Evolutionary conservation across 2,797 vertebrate genomes (phyloP).

Genomic region (Typhlichthys subterraneus): DNA sequence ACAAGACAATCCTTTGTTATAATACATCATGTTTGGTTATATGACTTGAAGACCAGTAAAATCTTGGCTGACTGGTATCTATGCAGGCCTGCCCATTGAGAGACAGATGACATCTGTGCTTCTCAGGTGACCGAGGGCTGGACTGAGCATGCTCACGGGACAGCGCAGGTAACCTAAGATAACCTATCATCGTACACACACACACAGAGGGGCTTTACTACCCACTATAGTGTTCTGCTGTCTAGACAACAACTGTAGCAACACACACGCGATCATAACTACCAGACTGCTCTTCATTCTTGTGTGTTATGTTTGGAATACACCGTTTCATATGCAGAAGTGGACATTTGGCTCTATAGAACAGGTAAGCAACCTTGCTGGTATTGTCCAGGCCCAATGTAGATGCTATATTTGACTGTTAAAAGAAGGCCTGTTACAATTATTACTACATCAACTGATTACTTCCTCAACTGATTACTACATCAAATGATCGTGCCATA

Average conservation of each 20-base stretch:
- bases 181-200: neutral
- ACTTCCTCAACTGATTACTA: too few relatives aligned
- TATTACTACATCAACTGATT: too few relatives aligned
- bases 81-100: constrained; percentile 1
- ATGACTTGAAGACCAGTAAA: neutral
- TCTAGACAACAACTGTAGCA: neutral
- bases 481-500: too few relatives aligned
- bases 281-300: neutral
- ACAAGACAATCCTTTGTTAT: too few relatives aligned
- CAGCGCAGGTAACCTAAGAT: constrained; percentile 52
- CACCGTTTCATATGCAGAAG: neutral
- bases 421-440: neutral
- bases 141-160: constrained; percentile 62
- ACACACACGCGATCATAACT: neutral
- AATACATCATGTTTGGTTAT: too few relatives aligned
- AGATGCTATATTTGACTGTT: too few relatives aligned
- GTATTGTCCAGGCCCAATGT: neutral
- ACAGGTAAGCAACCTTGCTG: neutral
- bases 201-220: neutral
- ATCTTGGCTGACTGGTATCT: neutral
- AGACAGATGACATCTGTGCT: constrained; percentile 26
- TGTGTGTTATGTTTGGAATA: constrained; percentile 16
- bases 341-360: constrained; percentile 32
- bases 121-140: constrained; percentile 59
- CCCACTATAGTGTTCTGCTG: neutral